Evolutionary conservation across 30 jellyfish, hydroid and myxozoan genomes (phyloP).

Genomic region (Turritopsis dohrnii): DNA sequence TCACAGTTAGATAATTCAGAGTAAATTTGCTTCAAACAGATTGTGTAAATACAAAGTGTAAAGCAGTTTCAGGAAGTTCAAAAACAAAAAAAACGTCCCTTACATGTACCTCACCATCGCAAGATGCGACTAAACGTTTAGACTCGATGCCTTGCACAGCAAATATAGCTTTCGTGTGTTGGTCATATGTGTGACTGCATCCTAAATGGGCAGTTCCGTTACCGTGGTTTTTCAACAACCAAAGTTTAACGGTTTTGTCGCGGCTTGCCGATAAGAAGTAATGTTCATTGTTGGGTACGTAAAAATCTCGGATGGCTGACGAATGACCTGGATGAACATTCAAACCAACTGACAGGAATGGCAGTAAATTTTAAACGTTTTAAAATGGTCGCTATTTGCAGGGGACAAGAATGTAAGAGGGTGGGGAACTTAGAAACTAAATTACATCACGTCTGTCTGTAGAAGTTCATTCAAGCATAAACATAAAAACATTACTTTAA

Average conservation of each 20-base stretch:
- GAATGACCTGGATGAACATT: constrained; percentile 58
- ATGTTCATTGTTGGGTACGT: constrained; percentile 84
- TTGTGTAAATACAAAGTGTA: too few species aligned
- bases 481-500: too few species aligned
- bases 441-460: too few species aligned
- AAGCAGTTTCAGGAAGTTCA: too few species aligned
- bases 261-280: constrained; percentile 90
- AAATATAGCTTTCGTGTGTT: constrained; percentile 58
- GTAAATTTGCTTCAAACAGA: too few species aligned
- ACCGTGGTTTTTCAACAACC: constrained; percentile 91
- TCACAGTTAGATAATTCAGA: too few species aligned
- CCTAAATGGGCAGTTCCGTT: constrained; percentile 90
- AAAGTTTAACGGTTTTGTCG: constrained; percentile 79
- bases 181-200: constrained; percentile 60
- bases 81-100: too few species aligned
- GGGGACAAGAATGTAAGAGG: background rate
- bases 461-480: too few species aligned
- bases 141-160: constrained; percentile 83
- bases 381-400: too few species aligned
- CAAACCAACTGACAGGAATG: background rate
- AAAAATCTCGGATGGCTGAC: constrained; percentile 71
- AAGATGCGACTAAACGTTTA: constrained; percentile 58
- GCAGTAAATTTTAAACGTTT: background rate
- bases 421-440: too few species aligned
- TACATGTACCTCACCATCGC: constrained; percentile 89